Evolutionary conservation across 64 coral and sea anemone species (phyloP).

Genomic region (Astreopora myriophthalma): DNA sequence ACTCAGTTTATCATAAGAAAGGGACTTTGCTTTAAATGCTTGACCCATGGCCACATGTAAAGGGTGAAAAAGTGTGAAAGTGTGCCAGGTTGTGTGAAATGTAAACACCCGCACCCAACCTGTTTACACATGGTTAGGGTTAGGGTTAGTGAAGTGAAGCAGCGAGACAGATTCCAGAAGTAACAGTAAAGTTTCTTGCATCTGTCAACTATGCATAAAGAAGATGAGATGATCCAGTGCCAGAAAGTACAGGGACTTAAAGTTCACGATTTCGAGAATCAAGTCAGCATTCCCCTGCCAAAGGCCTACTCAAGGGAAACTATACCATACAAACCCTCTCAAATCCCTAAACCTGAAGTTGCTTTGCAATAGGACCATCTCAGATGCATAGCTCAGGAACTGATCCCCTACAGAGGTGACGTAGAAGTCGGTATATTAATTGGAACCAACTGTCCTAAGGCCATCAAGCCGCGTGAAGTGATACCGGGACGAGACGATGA

Average conservation of each 20-base stretch:
- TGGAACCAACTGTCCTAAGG: constrained; percentile 61
- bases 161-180: neutral
- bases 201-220: constrained; percentile 70
- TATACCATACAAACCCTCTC: constrained; percentile 33
- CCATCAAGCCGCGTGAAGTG: constrained; percentile 69
- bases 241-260: constrained; percentile 43
- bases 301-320: neutral
- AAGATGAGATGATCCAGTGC: constrained; percentile 66
- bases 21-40: neutral
- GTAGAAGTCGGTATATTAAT: constrained; percentile 21
- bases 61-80: neutral
- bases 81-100: too few relatives aligned
- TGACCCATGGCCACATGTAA: constrained; percentile 40
- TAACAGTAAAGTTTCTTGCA: neutral
- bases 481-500: constrained; percentile 63
- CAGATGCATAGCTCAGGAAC: neutral
- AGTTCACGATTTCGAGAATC: constrained; percentile 6
- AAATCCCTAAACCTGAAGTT: constrained; percentile 49
- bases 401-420: constrained; percentile 39
- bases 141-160: too few relatives aligned
- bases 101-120: too few relatives aligned
- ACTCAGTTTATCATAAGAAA: neutral
- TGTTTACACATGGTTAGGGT: too few relatives aligned
- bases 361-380: constrained; percentile 21
- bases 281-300: constrained; percentile 19